These are phyloP conservation scores for Salvelinus sp. DNA, from an alignment of 2,113 vertebrate species.

Conservation along the genomic window DNA sequence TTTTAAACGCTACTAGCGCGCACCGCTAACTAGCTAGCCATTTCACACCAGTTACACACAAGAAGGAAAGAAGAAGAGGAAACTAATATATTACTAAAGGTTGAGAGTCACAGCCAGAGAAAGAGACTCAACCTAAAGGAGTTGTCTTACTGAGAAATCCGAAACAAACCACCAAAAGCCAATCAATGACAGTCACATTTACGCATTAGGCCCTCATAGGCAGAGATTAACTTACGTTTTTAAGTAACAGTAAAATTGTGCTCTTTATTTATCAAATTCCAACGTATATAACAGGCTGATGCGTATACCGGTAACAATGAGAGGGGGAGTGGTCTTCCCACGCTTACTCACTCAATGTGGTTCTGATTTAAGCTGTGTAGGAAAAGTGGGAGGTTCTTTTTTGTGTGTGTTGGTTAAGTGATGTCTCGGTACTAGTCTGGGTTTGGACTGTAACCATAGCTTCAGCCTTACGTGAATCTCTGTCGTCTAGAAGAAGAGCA, in stretches of 20 bases:
- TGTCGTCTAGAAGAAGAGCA: neutral
- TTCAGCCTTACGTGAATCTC: neutral
- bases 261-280: constrained; percentile 31
- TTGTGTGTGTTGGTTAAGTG: constrained; percentile 19
- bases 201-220: neutral
- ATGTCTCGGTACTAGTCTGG: constrained; percentile 43
- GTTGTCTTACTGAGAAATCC: neutral
- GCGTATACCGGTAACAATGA: constrained; percentile 43
- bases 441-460: constrained; percentile 1
- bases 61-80: neutral
- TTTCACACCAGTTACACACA: too few species aligned
- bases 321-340: neutral
- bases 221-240: constrained; percentile 10
- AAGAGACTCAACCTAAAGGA: too few species aligned
- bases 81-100: neutral
- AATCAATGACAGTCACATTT: constrained; percentile 10
- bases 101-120: neutral
- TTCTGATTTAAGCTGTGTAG: constrained; percentile 44
- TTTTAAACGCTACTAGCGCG: too few species aligned
- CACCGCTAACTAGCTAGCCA: too few species aligned
- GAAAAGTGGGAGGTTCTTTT: constrained; percentile 20
- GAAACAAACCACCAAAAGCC: neutral
- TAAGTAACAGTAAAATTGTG: neutral
- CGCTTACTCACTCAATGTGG: constrained; percentile 39
- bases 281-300: constrained; percentile 31